phyloP scores from a whole-genome alignment of 1,140 invertebrate genomes.

The Sminthurides bifidus region DNA sequence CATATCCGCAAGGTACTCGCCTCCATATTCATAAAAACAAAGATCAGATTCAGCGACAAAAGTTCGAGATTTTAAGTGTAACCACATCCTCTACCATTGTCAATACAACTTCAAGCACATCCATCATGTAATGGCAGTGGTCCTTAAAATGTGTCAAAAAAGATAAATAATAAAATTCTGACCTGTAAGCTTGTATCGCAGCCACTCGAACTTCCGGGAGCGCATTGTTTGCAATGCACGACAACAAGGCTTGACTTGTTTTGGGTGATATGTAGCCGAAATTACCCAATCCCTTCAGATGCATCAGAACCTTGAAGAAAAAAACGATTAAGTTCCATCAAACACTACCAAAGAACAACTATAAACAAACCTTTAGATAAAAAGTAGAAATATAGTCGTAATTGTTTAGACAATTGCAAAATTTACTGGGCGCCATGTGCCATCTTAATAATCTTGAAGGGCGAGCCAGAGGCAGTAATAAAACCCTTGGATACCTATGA shows the following conservation, averaged over 20 bases:
- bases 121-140: not conserved
- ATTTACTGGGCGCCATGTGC: no score
- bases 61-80: no score
- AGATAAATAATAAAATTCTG: slow-evolving; percentile 25
- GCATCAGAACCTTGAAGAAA: slow-evolving; percentile 51
- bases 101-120: not conserved
- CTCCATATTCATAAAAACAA: slow-evolving; percentile 27
- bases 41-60: no score
- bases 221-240: slow-evolving; percentile 47
- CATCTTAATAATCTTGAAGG: not conserved
- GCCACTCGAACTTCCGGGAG: slow-evolving; percentile 52
- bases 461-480: not conserved
- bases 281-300: slow-evolving; percentile 77
- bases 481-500: no score
- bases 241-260: slow-evolving; percentile 45
- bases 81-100: not conserved
- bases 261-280: slow-evolving; percentile 56
- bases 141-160: not conserved
- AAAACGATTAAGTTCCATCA: not conserved
- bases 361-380: not conserved
- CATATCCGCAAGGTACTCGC: slow-evolving; percentile 32
- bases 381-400: not conserved
- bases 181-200: slow-evolving; percentile 58
- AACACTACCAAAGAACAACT: not conserved
- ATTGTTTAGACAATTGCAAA: not conserved